These are phyloP conservation scores for Scrobipalpa costella DNA, from an alignment of 2,888 invertebrate genomes.

Conservation along the genomic window DNA sequence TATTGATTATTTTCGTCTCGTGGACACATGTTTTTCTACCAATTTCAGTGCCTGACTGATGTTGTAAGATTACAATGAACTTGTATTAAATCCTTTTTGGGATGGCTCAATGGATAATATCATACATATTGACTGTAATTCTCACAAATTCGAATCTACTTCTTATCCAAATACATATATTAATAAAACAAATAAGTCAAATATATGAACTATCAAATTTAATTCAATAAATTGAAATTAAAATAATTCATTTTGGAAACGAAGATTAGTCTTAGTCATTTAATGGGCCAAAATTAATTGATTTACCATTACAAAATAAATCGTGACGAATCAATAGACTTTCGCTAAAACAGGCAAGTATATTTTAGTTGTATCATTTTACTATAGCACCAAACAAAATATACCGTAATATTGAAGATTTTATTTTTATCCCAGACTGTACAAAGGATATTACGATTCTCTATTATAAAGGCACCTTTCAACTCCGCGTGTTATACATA, in stretches of 20 bases:
- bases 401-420: conserved; percentile 16
- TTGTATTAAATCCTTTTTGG: no score
- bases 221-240: no score
- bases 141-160: neutral
- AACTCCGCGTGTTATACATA: conserved; percentile 16
- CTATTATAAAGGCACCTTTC: conserved; percentile 35
- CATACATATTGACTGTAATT: conserved; percentile 66
- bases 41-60: neutral
- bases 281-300: neutral
- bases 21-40: neutral
- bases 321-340: neutral
- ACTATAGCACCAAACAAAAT: conserved; percentile 2
- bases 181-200: neutral
- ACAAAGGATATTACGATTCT: conserved; percentile 29
- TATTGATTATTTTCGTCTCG: conserved; percentile 27
- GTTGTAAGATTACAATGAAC: no score
- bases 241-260: no score
- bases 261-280: neutral
- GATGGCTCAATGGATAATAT: conserved; percentile 36
- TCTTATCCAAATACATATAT: neutral
- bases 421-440: neutral
- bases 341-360: no score
- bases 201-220: no score
- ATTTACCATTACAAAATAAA: neutral
- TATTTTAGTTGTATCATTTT: neutral